Percentiles rank a stretch among this genome's conserved stretches.
phyloP scores from a whole-genome alignment of 1,140 invertebrate species.

The Platyura marginata region DNA sequence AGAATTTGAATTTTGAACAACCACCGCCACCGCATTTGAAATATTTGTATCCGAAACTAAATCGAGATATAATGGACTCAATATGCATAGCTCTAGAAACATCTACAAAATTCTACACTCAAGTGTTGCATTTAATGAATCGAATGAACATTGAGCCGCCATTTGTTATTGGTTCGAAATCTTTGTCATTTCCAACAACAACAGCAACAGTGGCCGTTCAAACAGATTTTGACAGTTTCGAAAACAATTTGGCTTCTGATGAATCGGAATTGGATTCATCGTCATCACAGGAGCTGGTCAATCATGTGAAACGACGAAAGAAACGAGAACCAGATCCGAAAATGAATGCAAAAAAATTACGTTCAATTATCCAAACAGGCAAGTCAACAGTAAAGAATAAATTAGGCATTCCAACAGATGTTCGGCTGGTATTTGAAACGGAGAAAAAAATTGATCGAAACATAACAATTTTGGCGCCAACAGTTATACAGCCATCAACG shows the following conservation, averaged over 20 bases:
- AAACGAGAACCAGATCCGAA: conserved; percentile 42
- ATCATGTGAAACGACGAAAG: conserved; percentile 54
- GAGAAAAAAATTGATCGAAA: conserved; percentile 21
- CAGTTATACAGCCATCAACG: not conserved
- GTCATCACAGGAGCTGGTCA: too few species aligned
- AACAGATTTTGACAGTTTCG: not conserved
- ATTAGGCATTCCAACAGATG: not conserved
- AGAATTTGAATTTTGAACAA: conserved; percentile 42
- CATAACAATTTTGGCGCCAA: not conserved
- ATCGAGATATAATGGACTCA: conserved; percentile 48
- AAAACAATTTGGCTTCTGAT: too few species aligned
- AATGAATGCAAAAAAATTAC: too few species aligned
- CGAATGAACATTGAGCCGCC: conserved; percentile 82
- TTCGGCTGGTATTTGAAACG: not conserved
- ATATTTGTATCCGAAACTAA: conserved; percentile 61
- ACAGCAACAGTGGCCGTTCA: conserved; percentile 7
- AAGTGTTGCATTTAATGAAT: conserved; percentile 87
- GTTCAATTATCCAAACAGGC: too few species aligned
- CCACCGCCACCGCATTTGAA: conserved; percentile 50
- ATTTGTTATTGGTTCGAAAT: conserved; percentile 32
- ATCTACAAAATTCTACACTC: conserved; percentile 68
- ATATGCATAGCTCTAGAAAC: conserved; percentile 55
- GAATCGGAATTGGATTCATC: conserved; percentile 47
- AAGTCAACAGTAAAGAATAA: not conserved
- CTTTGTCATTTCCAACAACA: not conserved